Conservation (phyloP, 2,888 invertebrate genomes). For the Drosophila fungiperda region DNA sequence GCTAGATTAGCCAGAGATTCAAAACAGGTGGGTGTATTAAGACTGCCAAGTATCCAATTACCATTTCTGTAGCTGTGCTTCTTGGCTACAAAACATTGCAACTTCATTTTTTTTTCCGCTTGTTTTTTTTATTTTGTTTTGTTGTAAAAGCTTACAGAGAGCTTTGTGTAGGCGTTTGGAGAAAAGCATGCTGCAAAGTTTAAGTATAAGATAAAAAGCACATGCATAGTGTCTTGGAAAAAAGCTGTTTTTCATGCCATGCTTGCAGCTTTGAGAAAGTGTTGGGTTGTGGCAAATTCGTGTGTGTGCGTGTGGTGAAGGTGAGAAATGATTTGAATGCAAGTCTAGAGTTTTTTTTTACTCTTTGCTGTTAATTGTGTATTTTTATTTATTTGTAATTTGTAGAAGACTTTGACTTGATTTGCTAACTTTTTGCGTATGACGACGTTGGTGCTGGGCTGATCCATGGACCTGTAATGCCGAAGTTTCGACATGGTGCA, state of each 20-base stretch:
- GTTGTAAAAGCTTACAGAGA: background rate
- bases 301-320: slow-evolving; percentile 16
- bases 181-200: slow-evolving; percentile 20
- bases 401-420: slow-evolving; percentile 9
- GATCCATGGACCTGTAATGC: slow-evolving; percentile 90
- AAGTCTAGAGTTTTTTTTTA: background rate
- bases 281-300: background rate
- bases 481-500: slow-evolving; percentile 91
- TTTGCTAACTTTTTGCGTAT: slow-evolving; percentile 85
- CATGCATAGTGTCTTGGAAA: slow-evolving; percentile 31
- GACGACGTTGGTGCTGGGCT: slow-evolving; percentile 81
- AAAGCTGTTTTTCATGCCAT: slow-evolving; percentile 28
- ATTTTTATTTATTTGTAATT: slow-evolving; percentile 8
- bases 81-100: background rate
- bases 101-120: background rate
- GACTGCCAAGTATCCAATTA: background rate
- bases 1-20: background rate
- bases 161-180: background rate
- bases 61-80: too few relatives aligned
- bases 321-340: slow-evolving; percentile 14
- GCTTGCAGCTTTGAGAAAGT: slow-evolving; percentile 10
- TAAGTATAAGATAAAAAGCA: slow-evolving; percentile 16
- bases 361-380: background rate
- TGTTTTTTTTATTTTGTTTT: background rate
- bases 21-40: background rate